Conservation (phyloP, 2,113 vertebrate species). For the Dicerorhinus sumatrensis region DNA sequence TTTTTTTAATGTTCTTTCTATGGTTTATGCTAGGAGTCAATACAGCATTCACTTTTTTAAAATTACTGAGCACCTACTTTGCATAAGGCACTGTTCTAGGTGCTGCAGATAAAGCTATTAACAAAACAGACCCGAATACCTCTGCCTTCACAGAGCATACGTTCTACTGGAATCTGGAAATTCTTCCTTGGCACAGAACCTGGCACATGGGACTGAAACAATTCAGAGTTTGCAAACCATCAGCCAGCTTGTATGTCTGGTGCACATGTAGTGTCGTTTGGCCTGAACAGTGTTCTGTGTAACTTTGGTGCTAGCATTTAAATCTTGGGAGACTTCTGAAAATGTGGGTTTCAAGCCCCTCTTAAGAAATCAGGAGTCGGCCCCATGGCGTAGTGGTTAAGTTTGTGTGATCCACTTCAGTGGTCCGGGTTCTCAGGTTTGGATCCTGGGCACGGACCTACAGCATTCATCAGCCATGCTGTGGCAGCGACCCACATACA, state of each 20-base stretch:
- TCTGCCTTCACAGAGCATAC: not conserved
- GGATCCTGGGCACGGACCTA: too few relatives aligned
- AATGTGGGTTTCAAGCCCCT: not conserved
- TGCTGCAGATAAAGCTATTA: not conserved
- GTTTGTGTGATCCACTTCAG: too few relatives aligned
- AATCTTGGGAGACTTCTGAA: not conserved
- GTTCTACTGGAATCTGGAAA: not conserved
- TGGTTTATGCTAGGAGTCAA: constrained; percentile 8
- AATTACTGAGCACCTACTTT: not conserved
- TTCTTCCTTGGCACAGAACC: not conserved
- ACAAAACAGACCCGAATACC: not conserved
- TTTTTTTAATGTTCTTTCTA: constrained; percentile 23
- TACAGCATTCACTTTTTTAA: not conserved
- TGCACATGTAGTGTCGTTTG: not conserved
- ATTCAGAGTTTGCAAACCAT: not conserved
- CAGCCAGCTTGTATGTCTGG: not conserved
- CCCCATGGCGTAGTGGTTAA: too few relatives aligned
- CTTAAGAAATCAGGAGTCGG: not conserved
- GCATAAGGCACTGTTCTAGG: not conserved
- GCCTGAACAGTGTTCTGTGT: not conserved
- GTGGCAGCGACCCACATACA: too few relatives aligned
- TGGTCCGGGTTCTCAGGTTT: too few relatives aligned
- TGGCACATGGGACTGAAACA: not conserved
- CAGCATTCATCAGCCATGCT: too few relatives aligned
- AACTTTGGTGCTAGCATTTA: not conserved